A percentile compares a stretch with the other conserved stretches of the same genome.
Evolutionary conservation across 2,888 invertebrate genomes (phyloP).

Genomic region (Syritta pipiens): DNA sequence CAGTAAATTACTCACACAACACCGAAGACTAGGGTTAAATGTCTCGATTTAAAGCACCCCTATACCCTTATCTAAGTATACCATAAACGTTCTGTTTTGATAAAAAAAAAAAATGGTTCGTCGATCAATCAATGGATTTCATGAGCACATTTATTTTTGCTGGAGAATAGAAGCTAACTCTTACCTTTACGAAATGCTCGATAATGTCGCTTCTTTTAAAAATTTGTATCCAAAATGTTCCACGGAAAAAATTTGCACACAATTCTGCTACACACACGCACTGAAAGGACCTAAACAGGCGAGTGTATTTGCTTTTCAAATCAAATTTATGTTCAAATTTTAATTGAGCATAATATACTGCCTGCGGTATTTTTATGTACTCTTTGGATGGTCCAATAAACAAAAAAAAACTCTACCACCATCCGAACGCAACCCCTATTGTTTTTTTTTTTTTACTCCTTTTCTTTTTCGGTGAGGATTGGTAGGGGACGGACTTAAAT

Average conservation of each 20-base stretch:
- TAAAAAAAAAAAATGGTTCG: not conserved
- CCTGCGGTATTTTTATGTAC: conserved; percentile 18
- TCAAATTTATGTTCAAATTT: conserved; percentile 26
- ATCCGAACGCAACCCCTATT: conserved; percentile 26
- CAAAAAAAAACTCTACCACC: conserved; percentile 24
- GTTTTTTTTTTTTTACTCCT: not conserved
- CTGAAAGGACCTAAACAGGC: not conserved
- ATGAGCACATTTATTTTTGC: not conserved
- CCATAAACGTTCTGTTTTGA: not conserved
- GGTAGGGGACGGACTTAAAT: conserved; percentile 18
- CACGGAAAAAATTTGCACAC: conserved; percentile 9
- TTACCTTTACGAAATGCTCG: not conserved
- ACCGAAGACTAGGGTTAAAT: too few species aligned
- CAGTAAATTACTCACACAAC: too few species aligned
- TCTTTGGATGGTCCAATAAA: conserved; percentile 1
- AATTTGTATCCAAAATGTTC: conserved; percentile 1
- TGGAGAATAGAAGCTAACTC: conserved; percentile 13
- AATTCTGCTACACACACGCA: conserved; percentile 34
- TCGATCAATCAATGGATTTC: conserved; percentile 56
- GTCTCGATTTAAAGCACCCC: not conserved
- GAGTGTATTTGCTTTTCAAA: conserved; percentile 2
- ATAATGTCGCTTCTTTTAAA: not conserved
- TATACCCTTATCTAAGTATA: not conserved
- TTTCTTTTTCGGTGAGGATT: conserved; percentile 7
- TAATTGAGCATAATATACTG: conserved; percentile 32